Percentiles rank a stretch among this genome's conserved stretches.
Evolutionary conservation across 1,140 invertebrate species (phyloP).

Genomic region (Hyles euphorbiae): DNA sequence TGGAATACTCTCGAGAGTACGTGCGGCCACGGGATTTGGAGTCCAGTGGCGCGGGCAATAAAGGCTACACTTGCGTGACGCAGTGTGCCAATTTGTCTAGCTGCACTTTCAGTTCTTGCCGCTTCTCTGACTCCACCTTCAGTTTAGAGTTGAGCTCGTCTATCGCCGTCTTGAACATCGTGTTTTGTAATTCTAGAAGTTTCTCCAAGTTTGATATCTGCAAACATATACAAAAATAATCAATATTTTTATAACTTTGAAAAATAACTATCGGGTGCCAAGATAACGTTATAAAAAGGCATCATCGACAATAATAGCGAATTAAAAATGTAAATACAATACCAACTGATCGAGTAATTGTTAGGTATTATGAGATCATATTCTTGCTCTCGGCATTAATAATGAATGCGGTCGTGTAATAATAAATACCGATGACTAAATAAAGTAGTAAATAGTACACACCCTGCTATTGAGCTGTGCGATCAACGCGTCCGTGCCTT

Average conservation of each 20-base stretch:
- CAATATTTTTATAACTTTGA: not conserved
- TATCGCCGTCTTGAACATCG: slow-evolving; percentile 72
- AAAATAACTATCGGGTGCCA: too few relatives aligned
- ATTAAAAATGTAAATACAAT: too few relatives aligned
- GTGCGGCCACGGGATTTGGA: slow-evolving; percentile 5
- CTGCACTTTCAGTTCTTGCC: slow-evolving; percentile 76
- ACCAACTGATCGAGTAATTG: too few relatives aligned
- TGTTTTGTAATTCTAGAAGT: slow-evolving; percentile 76
- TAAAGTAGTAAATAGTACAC: slow-evolving; percentile 17
- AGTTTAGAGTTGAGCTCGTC: slow-evolving; percentile 76
- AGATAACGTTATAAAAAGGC: too few relatives aligned
- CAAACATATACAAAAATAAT: slow-evolving; percentile 13
- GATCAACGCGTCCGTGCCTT: slow-evolving; percentile 46
- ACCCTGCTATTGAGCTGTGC: slow-evolving; percentile 65
- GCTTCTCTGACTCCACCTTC: slow-evolving; percentile 76
- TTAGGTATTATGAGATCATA: too few relatives aligned
- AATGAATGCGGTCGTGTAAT: too few relatives aligned
- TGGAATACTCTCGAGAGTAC: slow-evolving; percentile 20
- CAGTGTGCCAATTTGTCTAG: slow-evolving; percentile 78
- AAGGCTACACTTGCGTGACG: slow-evolving; percentile 76
- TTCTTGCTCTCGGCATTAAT: too few relatives aligned
- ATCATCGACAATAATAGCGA: too few relatives aligned
- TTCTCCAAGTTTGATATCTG: slow-evolving; percentile 78
- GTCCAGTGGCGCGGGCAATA: slow-evolving; percentile 10
- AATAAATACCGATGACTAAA: not conserved